A percentile compares a stretch with the other conserved stretches of the same genome.
phyloP scores from a whole-genome alignment of 2,113 vertebrate genomes.

The Dinomys branickii region DNA sequence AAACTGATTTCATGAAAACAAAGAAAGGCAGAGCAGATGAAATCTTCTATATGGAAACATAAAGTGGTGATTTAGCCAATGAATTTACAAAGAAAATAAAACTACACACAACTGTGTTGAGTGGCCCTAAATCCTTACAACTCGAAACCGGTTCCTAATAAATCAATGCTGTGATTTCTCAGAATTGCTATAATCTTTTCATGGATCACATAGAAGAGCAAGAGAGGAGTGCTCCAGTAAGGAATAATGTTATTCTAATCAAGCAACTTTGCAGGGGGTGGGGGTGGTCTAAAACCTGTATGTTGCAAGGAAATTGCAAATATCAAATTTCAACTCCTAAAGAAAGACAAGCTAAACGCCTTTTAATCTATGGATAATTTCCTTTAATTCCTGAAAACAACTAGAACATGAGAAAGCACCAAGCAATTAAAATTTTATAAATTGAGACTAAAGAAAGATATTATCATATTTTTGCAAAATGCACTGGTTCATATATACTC shows the following conservation, averaged over 20 bases:
- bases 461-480: background rate
- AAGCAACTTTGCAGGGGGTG: background rate
- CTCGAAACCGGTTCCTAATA: constrained; percentile 28
- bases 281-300: background rate
- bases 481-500: background rate
- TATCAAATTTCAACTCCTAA: background rate
- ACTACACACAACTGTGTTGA: background rate
- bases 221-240: background rate
- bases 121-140: constrained; percentile 4
- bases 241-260: background rate
- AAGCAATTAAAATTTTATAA: constrained; percentile 21
- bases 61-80: constrained; percentile 48
- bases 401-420: background rate
- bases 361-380: background rate
- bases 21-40: background rate
- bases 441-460: background rate
- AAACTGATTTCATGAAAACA: constrained; percentile 14
- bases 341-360: background rate
- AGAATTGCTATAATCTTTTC: background rate
- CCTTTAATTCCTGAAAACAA: constrained; percentile 38
- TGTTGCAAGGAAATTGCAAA: background rate
- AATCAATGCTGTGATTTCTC: constrained; percentile 15
- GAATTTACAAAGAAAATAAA: constrained; percentile 51
- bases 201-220: background rate
- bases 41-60: constrained; percentile 3